These are phyloP conservation scores for Sterrhoptilus dennistouni DNA, from an alignment of 2,113 vertebrate genomes.

Conservation along the genomic window DNA sequence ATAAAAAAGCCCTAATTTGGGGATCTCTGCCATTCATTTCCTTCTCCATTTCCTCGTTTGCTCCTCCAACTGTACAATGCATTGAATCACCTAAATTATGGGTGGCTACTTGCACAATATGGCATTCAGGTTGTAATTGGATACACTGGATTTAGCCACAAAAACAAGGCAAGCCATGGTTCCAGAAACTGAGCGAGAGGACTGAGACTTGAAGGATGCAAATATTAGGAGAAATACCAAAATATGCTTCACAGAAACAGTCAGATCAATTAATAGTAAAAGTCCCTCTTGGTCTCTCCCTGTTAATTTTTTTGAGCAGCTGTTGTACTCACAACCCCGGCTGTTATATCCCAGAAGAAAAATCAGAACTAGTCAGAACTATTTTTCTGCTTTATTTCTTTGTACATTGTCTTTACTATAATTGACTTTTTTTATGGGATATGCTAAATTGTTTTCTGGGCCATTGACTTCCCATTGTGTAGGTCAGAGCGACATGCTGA, in stretches of 20 bases:
- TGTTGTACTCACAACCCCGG: neutral
- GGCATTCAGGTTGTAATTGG: neutral
- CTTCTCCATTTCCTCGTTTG: neutral
- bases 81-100: neutral
- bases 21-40: neutral
- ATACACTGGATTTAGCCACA: neutral
- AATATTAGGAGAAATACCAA: neutral
- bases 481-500: neutral
- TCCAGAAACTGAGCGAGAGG: neutral
- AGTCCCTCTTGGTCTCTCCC: neutral
- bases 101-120: neutral
- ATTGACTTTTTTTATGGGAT: neutral
- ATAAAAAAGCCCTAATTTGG: neutral
- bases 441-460: neutral
- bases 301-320: neutral
- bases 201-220: neutral
- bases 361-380: neutral
- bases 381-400: neutral
- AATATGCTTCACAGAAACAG: neutral
- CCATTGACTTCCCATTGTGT: neutral
- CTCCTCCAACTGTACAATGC: neutral
- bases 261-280: neutral
- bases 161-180: neutral
- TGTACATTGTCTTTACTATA: neutral
- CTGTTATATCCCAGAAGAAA: neutral